Percentiles rank a stretch among this genome's conserved stretches.
Conservation (phyloP, 2,113 vertebrate genomes). For the Cacatua alba region DNA sequence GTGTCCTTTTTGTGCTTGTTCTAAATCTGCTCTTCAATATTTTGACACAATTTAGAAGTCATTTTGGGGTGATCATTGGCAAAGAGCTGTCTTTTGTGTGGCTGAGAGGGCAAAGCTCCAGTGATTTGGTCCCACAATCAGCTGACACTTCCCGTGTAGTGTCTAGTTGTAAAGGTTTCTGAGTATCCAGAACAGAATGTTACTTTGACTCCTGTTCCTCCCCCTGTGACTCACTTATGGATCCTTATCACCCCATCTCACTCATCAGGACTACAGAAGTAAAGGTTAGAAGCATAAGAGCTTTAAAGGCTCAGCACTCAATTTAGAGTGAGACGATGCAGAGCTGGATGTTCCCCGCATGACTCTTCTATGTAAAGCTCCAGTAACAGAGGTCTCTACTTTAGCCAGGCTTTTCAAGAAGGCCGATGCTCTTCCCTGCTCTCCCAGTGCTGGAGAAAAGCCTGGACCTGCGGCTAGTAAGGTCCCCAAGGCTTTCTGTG, state of each 20-base stretch:
- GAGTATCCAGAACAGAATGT: constrained; percentile 35
- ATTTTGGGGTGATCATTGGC: neutral
- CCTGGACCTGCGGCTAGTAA: neutral
- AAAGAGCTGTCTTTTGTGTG: neutral
- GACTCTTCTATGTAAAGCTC: neutral
- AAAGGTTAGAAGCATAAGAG: constrained; percentile 7
- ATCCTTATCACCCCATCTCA: neutral
- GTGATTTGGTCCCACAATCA: neutral
- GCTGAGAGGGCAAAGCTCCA: neutral
- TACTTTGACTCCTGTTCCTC: constrained; percentile 1
- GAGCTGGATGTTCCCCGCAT: neutral
- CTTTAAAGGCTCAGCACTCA: neutral
- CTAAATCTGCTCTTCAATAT: neutral
- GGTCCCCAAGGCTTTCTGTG: neutral
- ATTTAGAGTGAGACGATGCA: neutral
- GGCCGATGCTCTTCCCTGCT: neutral
- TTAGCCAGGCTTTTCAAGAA: neutral
- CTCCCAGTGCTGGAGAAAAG: neutral
- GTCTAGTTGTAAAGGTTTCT: neutral
- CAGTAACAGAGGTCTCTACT: neutral
- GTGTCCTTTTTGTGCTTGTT: neutral
- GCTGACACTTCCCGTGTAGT: neutral
- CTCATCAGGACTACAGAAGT: neutral
- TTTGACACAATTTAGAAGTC: neutral
- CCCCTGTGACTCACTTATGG: neutral